phyloP scores from a whole-genome alignment of 2,113 vertebrate genomes.

The Callionymus lyra region DNA sequence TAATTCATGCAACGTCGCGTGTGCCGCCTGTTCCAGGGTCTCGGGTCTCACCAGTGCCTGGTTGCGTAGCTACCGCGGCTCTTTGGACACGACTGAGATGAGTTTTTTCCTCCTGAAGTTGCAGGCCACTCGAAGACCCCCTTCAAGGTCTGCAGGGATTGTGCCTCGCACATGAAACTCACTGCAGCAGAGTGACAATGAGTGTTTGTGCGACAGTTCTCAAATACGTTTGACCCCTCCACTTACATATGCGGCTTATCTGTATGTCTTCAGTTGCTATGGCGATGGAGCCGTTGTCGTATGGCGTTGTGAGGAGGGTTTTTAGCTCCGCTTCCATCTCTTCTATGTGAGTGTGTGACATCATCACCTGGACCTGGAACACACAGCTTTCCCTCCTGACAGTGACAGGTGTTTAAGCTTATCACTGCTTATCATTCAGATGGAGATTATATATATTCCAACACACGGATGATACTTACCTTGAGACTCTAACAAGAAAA shows the following conservation, averaged over 20 bases:
- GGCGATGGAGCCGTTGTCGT: constrained; percentile 13
- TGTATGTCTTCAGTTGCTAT: constrained; percentile 37
- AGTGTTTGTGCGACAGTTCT: background rate
- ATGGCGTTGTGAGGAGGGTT: constrained; percentile 27
- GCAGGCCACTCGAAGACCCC: constrained; percentile 71
- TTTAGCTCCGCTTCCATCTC: constrained; percentile 38
- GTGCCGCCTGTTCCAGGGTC: background rate
- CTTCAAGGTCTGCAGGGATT: constrained; percentile 51
- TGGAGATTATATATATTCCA: too few relatives aligned
- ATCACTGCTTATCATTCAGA: too few relatives aligned
- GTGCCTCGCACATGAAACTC: constrained; percentile 51
- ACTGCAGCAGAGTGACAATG: constrained; percentile 39
- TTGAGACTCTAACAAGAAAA: too few relatives aligned
- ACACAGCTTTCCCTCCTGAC: constrained; percentile 44
- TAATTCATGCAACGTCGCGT: background rate
- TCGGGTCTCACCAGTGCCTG: constrained; percentile 69
- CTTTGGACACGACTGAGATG: constrained; percentile 53
- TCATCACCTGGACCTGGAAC: constrained; percentile 56
- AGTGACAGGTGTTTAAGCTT: too few relatives aligned
- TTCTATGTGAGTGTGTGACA: constrained; percentile 13
- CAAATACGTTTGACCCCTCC: background rate
- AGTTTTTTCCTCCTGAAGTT: constrained; percentile 50
- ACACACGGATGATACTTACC: too few relatives aligned
- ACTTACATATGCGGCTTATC: constrained; percentile 60
- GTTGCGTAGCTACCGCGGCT: constrained; percentile 47